Percentiles rank a stretch among this genome's conserved stretches.
phyloP scores from a whole-genome alignment of 2,888 invertebrate genomes.

The Bellardia pandia region DNA sequence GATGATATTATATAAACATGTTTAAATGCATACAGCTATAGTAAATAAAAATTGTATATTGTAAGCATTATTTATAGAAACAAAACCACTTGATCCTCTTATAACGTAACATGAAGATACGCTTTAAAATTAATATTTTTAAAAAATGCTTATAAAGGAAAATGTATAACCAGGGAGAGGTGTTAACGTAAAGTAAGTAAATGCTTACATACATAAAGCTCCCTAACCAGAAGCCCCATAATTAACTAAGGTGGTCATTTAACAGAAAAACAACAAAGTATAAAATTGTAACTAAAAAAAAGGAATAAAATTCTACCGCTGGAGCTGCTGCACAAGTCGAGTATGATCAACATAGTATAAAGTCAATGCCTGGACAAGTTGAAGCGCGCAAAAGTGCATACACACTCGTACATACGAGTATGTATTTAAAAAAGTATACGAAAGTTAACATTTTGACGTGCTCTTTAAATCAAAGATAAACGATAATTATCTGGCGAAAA shows the following conservation, averaged over 20 bases:
- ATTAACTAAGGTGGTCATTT: conserved; percentile 83
- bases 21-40: conserved; percentile 4
- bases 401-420: background rate
- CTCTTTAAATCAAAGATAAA: conserved; percentile 83
- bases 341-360: conserved; percentile 41
- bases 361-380: conserved; percentile 33
- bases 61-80: background rate
- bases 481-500: conserved; percentile 82
- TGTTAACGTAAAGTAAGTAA: conserved; percentile 52
- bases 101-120: background rate
- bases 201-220: conserved; percentile 68
- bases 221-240: conserved; percentile 81
- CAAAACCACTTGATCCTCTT: background rate
- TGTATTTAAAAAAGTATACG: conserved; percentile 5
- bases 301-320: conserved; percentile 2
- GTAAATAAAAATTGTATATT: conserved; percentile 19
- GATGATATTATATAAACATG: conserved; percentile 26
- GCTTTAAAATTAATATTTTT: background rate
- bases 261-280: conserved; percentile 49
- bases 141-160: background rate
- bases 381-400: background rate
- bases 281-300: conserved; percentile 30
- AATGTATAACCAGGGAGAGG: background rate
- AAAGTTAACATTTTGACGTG: conserved; percentile 74
- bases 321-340: background rate